Percentiles rank a stretch among this genome's conserved stretches.
Evolutionary conservation across 2,888 invertebrate genomes (phyloP).

Genomic region (Drosophila mercatorum): DNA sequence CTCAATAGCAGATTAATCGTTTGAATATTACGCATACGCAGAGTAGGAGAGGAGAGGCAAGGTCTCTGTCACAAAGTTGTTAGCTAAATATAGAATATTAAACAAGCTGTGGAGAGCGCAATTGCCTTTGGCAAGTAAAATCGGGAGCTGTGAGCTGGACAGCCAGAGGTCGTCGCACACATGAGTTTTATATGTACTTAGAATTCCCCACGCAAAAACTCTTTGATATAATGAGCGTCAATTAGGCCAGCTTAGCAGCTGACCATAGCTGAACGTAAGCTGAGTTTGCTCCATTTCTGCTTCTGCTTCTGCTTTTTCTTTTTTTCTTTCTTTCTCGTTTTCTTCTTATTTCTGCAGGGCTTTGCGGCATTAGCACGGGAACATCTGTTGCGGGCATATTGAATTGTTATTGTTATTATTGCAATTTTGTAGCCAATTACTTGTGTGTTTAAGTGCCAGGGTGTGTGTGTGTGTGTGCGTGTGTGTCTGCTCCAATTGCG

Average conservation of each 20-base stretch:
- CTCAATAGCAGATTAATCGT: conserved; percentile 40
- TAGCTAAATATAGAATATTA: conserved; percentile 24
- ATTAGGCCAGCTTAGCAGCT: conserved; percentile 67
- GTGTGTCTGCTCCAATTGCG: conserved; percentile 14
- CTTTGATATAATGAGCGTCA: conserved; percentile 75
- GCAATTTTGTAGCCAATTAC: conserved; percentile 78
- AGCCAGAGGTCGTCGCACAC: conserved; percentile 27
- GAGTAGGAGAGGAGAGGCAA: not conserved
- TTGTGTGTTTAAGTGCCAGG: conserved; percentile 55
- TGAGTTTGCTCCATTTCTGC: not conserved
- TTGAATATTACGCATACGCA: conserved; percentile 40
- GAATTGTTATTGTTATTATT: conserved; percentile 80
- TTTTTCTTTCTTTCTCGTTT: not conserved
- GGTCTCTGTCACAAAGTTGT: not conserved
- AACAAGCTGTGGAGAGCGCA: not conserved
- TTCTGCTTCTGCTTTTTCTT: not conserved
- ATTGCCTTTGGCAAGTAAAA: conserved; percentile 7
- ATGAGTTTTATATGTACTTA: conserved; percentile 63
- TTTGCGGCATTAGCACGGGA: conserved; percentile 39
- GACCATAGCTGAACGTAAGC: conserved; percentile 20
- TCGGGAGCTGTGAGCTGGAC: not conserved
- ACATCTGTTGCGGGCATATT: conserved; percentile 77
- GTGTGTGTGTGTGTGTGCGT: conserved; percentile 21
- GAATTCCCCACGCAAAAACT: conserved; percentile 76
- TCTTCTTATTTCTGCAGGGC: conserved; percentile 17